Evolutionary conservation across 2,113 vertebrate species (phyloP).

Genomic region (Cephalopterus ornatus): DNA sequence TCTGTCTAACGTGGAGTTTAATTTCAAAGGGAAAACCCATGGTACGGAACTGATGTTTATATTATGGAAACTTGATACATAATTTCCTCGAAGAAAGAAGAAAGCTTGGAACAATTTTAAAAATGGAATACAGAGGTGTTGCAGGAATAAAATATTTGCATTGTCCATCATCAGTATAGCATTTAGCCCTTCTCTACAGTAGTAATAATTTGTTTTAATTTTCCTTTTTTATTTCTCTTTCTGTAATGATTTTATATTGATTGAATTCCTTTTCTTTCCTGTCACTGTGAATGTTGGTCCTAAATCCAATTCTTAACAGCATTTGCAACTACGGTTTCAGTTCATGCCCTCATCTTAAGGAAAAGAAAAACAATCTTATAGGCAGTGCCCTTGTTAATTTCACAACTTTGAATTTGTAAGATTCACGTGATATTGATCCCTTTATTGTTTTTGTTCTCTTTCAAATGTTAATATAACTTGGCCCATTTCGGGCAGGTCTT

Average conservation of each 20-base stretch:
- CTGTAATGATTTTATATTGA: neutral
- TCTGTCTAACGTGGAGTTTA: neutral
- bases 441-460: constrained; percentile 1
- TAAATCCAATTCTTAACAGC: neutral
- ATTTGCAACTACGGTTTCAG: neutral
- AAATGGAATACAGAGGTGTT: neutral
- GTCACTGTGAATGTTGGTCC: neutral
- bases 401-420: neutral
- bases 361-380: neutral
- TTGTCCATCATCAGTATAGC: neutral
- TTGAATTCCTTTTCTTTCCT: neutral
- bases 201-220: neutral
- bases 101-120: neutral
- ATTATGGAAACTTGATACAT: neutral
- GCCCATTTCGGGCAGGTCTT: constrained; percentile 8
- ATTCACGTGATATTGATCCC: neutral
- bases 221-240: neutral
- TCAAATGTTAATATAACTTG: neutral
- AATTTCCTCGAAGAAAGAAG: neutral
- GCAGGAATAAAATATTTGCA: neutral
- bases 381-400: neutral
- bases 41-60: neutral
- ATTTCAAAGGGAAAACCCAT: neutral
- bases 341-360: neutral
- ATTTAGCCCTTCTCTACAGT: neutral